Evolutionary conservation across 2,888 invertebrate species (phyloP).

Genomic region (Drosophila picticornis): DNA sequence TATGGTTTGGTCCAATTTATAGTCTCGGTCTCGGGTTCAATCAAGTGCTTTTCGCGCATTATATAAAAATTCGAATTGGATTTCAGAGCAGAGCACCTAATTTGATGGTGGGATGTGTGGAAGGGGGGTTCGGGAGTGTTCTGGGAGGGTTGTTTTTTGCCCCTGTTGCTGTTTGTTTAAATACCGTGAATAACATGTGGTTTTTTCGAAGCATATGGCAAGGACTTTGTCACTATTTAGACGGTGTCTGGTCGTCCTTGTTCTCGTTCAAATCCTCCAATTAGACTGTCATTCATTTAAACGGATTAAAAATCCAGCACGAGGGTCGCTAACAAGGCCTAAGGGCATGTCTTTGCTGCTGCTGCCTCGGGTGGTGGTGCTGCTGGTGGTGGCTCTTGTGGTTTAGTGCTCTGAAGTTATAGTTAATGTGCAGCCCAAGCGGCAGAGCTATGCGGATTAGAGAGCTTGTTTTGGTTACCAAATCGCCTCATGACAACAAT

Average conservation of each 20-base stretch:
- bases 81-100: constrained; percentile 74
- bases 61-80: constrained; percentile 83
- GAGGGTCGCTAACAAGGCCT: constrained; percentile 61
- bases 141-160: constrained; percentile 58
- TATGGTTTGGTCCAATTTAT: constrained; percentile 16
- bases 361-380: constrained; percentile 9
- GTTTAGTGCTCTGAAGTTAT: constrained; percentile 48
- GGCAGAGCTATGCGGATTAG: constrained; percentile 67
- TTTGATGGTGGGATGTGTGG: constrained; percentile 50
- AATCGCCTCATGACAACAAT: constrained; percentile 68
- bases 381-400: constrained; percentile 61
- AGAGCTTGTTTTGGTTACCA: constrained; percentile 77
- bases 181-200: constrained; percentile 85
- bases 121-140: background rate
- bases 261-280: constrained; percentile 82
- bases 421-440: constrained; percentile 40
- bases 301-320: constrained; percentile 81
- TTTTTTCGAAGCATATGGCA: constrained; percentile 85
- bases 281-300: constrained; percentile 85
- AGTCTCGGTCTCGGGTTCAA: constrained; percentile 52
- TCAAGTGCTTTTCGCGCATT: constrained; percentile 83
- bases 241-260: constrained; percentile 51
- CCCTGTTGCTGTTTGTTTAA: constrained; percentile 83
- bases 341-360: constrained; percentile 49
- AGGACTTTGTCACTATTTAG: constrained; percentile 83